Evolutionary conservation across 2,888 invertebrate species (phyloP), one percentile per base, ranked within the genome.

Genomic region (Cantharis nigra): DNA sequence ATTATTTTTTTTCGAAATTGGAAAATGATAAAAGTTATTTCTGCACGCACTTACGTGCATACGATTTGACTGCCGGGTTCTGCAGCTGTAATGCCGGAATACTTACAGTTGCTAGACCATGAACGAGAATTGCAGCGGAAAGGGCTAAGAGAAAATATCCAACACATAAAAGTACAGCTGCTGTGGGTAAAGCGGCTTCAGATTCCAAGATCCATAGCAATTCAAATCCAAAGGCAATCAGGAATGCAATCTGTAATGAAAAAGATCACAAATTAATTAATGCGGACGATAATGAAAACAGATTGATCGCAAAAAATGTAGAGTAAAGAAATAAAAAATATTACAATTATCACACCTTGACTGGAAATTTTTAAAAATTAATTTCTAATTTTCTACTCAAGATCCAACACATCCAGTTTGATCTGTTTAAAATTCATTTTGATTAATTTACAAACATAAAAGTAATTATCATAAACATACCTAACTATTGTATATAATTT

Each of bases 141-240:
- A 90, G 85, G 72, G 90, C 90, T 83, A 90, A 87, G 72, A 89
- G 85, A 82, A 90, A 90, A 85, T 90, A 90, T 79, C 89, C 89
- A 30, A 89, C 89, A 82, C 90, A 90, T 69, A 91, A 84, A 28
- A 90, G 85, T 74, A 90, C 89, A n/a, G 90, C 90, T 49, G 90
- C 90, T 70, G 89, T 87, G 14, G 90, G 90, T 73, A 90, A 85
- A 70, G 88, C 85, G 73, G 86, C 87, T 82, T 88, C 86, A 71
- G 89, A 88, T 82, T 89, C 88, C 78, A 90, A 86, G 72, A 89
- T 88, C 90, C 90, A 90, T 88, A 90, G 86, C 72, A 90, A 82
- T 82, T 90, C 90, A 80, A 90, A 89, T 33, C 89, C 89, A 82
- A 90, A 90, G 9, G 90, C 90, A 78, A 90, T 89, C 79, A 90